A percentile compares a stretch with the other conserved stretches of the same genome.
These are phyloP conservation scores for Drosophila leontia DNA, from an alignment of 1,140 invertebrate genomes.

Conservation along the genomic window DNA sequence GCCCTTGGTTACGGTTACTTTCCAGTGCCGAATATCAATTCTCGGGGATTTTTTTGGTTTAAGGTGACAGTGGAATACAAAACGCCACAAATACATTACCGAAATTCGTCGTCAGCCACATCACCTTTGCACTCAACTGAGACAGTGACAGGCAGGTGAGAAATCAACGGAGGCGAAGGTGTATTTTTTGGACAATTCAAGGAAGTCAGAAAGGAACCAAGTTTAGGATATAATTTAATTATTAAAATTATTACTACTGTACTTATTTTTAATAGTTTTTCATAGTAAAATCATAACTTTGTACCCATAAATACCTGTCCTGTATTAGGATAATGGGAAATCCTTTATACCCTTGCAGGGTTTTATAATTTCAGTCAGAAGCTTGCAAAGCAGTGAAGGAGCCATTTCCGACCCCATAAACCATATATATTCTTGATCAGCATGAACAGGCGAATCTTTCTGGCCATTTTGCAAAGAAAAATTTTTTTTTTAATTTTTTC, in stretches of 20 bases:
- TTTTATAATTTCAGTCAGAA: too few species aligned
- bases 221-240: neutral
- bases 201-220: neutral
- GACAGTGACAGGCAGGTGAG: neutral
- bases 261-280: neutral
- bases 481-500: too few species aligned
- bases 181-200: neutral
- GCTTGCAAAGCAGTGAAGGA: too few species aligned
- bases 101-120: constrained; percentile 5
- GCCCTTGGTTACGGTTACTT: constrained; percentile 51
- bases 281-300: too few species aligned
- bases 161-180: neutral
- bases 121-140: constrained; percentile 25
- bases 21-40: constrained; percentile 50
- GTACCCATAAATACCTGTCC: neutral
- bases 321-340: too few species aligned
- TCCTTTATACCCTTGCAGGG: too few species aligned
- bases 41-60: constrained; percentile 60
- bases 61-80: constrained; percentile 28
- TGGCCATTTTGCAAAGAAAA: too few species aligned
- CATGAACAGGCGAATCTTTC: too few species aligned
- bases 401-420: too few species aligned
- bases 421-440: too few species aligned
- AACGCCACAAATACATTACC: constrained; percentile 19
- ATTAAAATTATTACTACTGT: neutral